Conservation (phyloP, 2,113 vertebrate species). For the mouse (Mus musculus) region DNA sequence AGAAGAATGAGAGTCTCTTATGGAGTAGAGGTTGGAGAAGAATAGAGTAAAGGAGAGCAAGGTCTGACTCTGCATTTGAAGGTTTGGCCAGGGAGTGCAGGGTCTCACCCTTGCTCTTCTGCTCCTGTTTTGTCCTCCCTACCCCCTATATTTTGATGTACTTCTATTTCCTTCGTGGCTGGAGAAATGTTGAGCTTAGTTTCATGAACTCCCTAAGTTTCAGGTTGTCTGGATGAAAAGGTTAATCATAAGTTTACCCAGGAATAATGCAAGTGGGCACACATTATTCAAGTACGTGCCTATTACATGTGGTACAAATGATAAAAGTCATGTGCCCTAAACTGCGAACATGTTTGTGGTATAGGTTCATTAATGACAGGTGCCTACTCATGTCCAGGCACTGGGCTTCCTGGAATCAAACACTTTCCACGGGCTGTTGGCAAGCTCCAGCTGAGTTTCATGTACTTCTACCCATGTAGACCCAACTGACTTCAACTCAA, state of each 20-base stretch:
- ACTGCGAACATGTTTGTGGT: not conserved
- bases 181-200: not conserved
- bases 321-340: not conserved
- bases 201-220: not conserved
- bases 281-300: not conserved
- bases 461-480: rapidly evolving
- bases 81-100: not conserved
- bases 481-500: not conserved
- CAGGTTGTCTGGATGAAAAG: not conserved
- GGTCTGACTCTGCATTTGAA: not conserved
- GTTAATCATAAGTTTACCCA: not conserved
- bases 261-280: not conserved
- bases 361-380: not conserved
- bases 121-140: not conserved
- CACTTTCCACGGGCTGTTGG: too few relatives aligned
- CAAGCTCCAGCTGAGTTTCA: not conserved
- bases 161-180: not conserved
- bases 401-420: not conserved
- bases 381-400: not conserved
- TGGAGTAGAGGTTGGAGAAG: not conserved
- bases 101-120: not conserved
- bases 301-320: not conserved
- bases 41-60: not conserved
- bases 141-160: not conserved
- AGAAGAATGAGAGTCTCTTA: not conserved